A percentile compares a stretch with the other conserved stretches of the same genome.
Conservation (phyloP, 1,140 invertebrate genomes). For the Sminthurides bifidus region DNA sequence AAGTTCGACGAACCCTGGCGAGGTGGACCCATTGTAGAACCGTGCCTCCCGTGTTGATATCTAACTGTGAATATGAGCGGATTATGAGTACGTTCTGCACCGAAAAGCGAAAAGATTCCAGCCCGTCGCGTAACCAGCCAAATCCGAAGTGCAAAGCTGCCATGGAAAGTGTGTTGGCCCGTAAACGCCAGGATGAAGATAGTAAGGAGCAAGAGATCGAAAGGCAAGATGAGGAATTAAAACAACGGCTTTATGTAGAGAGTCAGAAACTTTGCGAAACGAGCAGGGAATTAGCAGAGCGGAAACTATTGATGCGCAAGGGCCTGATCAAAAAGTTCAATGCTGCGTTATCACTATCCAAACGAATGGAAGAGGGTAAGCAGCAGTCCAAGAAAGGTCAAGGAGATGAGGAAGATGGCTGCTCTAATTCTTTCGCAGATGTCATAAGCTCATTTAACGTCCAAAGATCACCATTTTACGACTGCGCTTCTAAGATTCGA, state of each 20-base stretch:
- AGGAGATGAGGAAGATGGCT: conserved; percentile 6
- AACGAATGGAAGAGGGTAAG: conserved; percentile 8
- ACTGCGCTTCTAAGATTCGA: no score
- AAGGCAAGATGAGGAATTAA: conserved; percentile 8
- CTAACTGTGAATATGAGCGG: conserved; percentile 11
- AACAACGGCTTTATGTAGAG: conserved; percentile 1
- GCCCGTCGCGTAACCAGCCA: conserved; percentile 8
- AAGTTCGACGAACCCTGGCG: conserved; percentile 29
- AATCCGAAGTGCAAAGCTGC: conserved; percentile 29
- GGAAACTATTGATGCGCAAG: conserved; percentile 24
- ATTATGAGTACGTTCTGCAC: conserved; percentile 1
- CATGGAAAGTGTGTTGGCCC: conserved; percentile 19
- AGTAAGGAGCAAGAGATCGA: conserved; percentile 8
- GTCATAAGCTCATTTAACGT: no score
- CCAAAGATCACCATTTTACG: no score
- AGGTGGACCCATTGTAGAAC: conserved; percentile 19
- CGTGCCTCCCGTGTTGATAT: conserved; percentile 21
- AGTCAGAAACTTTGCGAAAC: conserved; percentile 10
- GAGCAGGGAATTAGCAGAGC: conserved; percentile 9
- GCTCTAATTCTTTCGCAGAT: no score
- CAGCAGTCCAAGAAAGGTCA: neutral
- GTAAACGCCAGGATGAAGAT: conserved; percentile 18
- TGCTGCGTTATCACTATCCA: conserved; percentile 4
- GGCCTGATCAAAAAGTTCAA: conserved; percentile 29
- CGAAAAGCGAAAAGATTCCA: conserved; percentile 13